phyloP scores from a whole-genome alignment of 2,888 invertebrate genomes.

The Agriopis marginaria region DNA sequence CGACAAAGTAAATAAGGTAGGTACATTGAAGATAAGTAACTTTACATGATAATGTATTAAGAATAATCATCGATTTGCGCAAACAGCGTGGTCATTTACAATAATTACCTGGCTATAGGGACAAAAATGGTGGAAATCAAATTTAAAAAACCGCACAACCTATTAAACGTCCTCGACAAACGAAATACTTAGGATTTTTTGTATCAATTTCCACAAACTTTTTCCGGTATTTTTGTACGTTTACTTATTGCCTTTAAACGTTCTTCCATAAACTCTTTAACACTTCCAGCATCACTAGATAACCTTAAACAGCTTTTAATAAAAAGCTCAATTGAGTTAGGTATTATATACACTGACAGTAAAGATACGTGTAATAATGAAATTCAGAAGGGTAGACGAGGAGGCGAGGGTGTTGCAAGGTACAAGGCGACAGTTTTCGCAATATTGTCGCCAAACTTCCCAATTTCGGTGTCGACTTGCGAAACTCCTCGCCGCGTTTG shows the following conservation, averaged over 20 bases:
- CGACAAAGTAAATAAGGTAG: no score
- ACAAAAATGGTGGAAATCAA: no score
- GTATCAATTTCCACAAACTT: background rate
- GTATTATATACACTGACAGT: slow-evolving; percentile 10
- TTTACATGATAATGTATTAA: no score
- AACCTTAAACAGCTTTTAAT: slow-evolving; percentile 1
- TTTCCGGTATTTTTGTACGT: background rate
- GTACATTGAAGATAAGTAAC: no score
- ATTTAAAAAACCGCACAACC: no score
- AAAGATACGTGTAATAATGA: slow-evolving; percentile 37
- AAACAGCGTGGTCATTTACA: no score
- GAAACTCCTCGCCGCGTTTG: slow-evolving; percentile 73
- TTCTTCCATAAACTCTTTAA: background rate
- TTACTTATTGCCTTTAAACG: slow-evolving; percentile 1
- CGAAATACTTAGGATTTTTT: background rate
- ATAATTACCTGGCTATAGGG: no score
- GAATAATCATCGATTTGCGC: no score
- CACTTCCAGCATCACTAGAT: background rate
- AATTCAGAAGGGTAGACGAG: slow-evolving; percentile 42
- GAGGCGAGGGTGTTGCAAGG: slow-evolving; percentile 50
- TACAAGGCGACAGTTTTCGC: slow-evolving; percentile 71
- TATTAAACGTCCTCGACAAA: background rate
- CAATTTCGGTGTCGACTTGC: slow-evolving; percentile 83
- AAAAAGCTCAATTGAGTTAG: background rate
- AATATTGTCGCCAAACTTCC: slow-evolving; percentile 81